Evolutionary conservation across 2,113 vertebrate species (phyloP).

Genomic region (Bostrychus sinensis): DNA sequence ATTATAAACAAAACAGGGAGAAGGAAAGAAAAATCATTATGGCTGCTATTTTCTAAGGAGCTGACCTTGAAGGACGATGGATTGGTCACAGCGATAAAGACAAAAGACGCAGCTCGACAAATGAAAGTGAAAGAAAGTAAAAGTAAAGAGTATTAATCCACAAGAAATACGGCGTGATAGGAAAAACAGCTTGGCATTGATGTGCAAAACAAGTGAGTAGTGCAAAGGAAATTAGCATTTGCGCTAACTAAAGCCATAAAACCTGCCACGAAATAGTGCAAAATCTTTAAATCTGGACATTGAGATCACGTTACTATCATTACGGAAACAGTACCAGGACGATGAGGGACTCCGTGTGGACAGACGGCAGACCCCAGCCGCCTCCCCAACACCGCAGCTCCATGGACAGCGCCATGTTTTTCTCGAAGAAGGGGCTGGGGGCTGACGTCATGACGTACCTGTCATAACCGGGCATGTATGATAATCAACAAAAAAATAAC

Average conservation of each 20-base stretch:
- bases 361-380: constrained; percentile 92
- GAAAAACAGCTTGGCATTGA: background rate
- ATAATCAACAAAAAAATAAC: too few relatives aligned
- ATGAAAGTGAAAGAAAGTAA: background rate
- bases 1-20: background rate
- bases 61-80: constrained; percentile 68
- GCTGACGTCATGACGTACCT: constrained; percentile 53
- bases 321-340: constrained; percentile 84
- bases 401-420: constrained; percentile 90
- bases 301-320: background rate
- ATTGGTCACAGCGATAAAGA: constrained; percentile 8
- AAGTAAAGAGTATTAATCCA: background rate
- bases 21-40: background rate
- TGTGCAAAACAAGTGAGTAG: background rate
- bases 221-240: constrained; percentile 51
- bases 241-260: constrained; percentile 46
- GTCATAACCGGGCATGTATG: background rate
- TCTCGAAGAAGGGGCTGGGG: constrained; percentile 17
- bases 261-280: background rate
- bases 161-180: background rate
- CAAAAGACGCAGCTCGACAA: background rate
- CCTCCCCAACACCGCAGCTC: constrained; percentile 94
- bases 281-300: background rate
- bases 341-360: constrained; percentile 89
- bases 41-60: background rate